Percentiles rank a stretch among this genome's conserved stretches.
These are phyloP conservation scores for Pangasius mekongensis DNA, from an alignment of 2,797 vertebrate species.

Conservation along the genomic window DNA sequence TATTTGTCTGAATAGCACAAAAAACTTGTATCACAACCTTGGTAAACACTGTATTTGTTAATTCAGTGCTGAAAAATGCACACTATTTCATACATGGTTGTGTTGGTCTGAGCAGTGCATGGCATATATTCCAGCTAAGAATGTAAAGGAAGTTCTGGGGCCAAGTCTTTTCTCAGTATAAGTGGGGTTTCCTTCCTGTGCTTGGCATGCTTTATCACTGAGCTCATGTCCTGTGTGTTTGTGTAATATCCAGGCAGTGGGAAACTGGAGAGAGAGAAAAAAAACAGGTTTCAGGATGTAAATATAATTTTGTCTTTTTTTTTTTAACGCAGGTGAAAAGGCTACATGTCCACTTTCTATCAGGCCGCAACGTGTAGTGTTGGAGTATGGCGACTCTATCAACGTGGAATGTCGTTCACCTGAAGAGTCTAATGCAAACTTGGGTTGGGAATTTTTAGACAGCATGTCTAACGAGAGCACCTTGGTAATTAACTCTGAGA, in stretches of 20 bases:
- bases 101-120: neutral
- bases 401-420: slow-evolving; percentile 33
- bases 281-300: neutral
- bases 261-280: neutral
- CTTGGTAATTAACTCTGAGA: slow-evolving; percentile 39
- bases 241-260: neutral
- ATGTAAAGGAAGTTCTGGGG: slow-evolving; percentile 45
- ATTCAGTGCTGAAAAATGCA: neutral
- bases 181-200: slow-evolving; percentile 66
- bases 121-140: slow-evolving; percentile 45
- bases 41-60: neutral
- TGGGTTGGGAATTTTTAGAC: slow-evolving; percentile 52
- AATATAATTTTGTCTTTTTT: neutral
- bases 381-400: slow-evolving; percentile 40
- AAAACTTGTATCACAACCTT: neutral
- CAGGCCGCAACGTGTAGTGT: slow-evolving; percentile 12
- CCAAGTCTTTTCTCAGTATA: slow-evolving; percentile 4
- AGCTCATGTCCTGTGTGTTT: neutral
- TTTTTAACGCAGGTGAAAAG: slow-evolving; percentile 30
- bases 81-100: neutral
- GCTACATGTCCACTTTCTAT: slow-evolving; percentile 10
- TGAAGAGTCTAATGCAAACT: fast-evolving
- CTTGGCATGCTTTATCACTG: slow-evolving; percentile 52
- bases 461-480: fast-evolving
- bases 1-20: neutral